Base-by-base conservation (phyloP, 2,797 vertebrate genomes). In the Mustela erminea region DNA sequence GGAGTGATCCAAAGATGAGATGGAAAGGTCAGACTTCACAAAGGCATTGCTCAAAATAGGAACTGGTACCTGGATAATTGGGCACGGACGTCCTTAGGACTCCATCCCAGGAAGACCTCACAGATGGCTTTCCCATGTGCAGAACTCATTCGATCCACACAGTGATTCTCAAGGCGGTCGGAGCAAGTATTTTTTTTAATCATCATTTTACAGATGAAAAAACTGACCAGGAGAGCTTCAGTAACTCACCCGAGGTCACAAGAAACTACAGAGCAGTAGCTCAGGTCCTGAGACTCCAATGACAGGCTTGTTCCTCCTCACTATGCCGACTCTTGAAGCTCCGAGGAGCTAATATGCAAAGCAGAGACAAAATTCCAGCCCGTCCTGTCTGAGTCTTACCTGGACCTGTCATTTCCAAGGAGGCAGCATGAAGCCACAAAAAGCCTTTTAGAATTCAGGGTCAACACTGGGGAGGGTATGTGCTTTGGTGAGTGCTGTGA, bases 141-240 rank as follows among this genome's bases (percentile, higher is more conserved):
- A 70, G 64, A 87, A 41, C 21, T 84, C 70, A 27, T 77, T 87
- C 1, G 0, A 60, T 95, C 62, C 84, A 94, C 41, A 52, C 62
- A 87, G 2, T 77, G 91, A 81, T 77, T 90, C 46, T 27, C 3
- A 54, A 93, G 43, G 88, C 75, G 81, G 25, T n/a, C 10, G 2
- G 41, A 93, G 46, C 68, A 68, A 87, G 32, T 64, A 29, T 46
- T 43, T 38, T 38, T 88, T 87, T 86, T 98, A 87, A 94, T 92
- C 41, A 87, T 52, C 95, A 93, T 95, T 97, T 94, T 81, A 66
- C 43, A 66, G 82, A 78, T 58, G 29, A 88, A 46, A 92, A 95
- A 52, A 90, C 49, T 91, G 94, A 86, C 74, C 64, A 62, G 43
- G 11, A 80, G 49, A 81, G 43, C 35, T 54, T 92, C 54, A 46